Base-by-base conservation (phyloP, 2,113 vertebrate species). In the Osmerus mordax region DNA sequence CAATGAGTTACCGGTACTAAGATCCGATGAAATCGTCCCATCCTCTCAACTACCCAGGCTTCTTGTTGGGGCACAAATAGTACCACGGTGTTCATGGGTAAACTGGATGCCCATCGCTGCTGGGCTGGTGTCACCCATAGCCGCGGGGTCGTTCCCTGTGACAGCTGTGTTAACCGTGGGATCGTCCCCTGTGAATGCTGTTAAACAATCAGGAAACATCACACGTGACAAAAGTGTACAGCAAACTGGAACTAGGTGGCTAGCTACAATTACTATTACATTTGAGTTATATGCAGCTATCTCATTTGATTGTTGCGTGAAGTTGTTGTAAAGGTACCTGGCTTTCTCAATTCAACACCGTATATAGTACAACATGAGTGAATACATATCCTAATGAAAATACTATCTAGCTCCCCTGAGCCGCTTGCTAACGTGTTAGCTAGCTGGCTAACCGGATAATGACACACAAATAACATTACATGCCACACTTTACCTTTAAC, bases 21-120 rank as follows among this genome's bases (percentile, higher is more conserved):
- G 73, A 99, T 99, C 29, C 96, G 92, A 74, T 99, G 94, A 81
- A 98, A 99, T 70, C 92, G 91, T 41, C 97, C 97, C 97, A 99
- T 99, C 76, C 97, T 91, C 89, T 99, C 97, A 82, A 99, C 95
- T 81, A 99, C 95, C 97, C 97, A 99, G 69, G 97, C 96, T 74
- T 99, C 97, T 85, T 99, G 97, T 76, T 99, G 97, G 0, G 96
- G 97, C 69, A 99, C 97, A 62, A 99, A 99, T 66, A 99, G 92
- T 15, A 99, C 81, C 73, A 97, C 88, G 0, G 97, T 97, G 90
- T 99, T 99, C 88, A 97, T 73, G 41, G 97, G 97, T 36, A 96
- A 84, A 78, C 84, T 90, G 75, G 94, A 94, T 0, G 90, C 92
- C 88, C 90, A 93, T 79, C 95, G 89, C 86, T 80, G 86, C 0